These are phyloP conservation scores for Aricia agestis DNA, from an alignment of 1,140 invertebrate species.

Conservation along the genomic window DNA sequence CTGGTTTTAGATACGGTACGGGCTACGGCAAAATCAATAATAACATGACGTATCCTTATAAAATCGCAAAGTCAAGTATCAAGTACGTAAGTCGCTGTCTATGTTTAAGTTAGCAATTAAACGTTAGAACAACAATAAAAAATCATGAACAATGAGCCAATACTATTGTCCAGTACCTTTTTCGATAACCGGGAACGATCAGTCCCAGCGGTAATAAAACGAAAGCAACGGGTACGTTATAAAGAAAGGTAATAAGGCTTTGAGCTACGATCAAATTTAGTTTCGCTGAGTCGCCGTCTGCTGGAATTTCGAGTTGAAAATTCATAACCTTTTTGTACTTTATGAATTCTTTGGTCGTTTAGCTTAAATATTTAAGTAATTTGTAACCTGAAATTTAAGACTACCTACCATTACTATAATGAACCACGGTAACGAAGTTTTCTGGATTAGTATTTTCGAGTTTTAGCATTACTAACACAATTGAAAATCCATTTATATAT, in stretches of 20 bases:
- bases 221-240: slow-evolving; percentile 13
- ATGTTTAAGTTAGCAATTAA: slow-evolving; percentile 33
- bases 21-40: too few species aligned
- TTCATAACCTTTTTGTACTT: not conserved
- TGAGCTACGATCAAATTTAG: slow-evolving; percentile 6
- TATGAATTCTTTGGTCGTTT: not conserved
- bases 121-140: slow-evolving; percentile 30
- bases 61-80: too few species aligned
- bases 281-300: not conserved
- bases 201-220: slow-evolving; percentile 9
- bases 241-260: slow-evolving; percentile 7
- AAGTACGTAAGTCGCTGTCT: slow-evolving; percentile 16
- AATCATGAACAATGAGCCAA: slow-evolving; percentile 19
- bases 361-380: not conserved
- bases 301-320: not conserved
- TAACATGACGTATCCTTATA: too few species aligned
- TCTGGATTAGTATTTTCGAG: too few species aligned
- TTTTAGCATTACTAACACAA: too few species aligned
- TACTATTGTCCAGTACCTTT: slow-evolving; percentile 30
- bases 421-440: too few species aligned
- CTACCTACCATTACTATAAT: too few species aligned
- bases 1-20: too few species aligned
- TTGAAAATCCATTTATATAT: too few species aligned
- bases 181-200: slow-evolving; percentile 21
- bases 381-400: not conserved